These are phyloP conservation scores for Apocheima hispidaria DNA, from an alignment of 2,888 invertebrate species.

Conservation along the genomic window DNA sequence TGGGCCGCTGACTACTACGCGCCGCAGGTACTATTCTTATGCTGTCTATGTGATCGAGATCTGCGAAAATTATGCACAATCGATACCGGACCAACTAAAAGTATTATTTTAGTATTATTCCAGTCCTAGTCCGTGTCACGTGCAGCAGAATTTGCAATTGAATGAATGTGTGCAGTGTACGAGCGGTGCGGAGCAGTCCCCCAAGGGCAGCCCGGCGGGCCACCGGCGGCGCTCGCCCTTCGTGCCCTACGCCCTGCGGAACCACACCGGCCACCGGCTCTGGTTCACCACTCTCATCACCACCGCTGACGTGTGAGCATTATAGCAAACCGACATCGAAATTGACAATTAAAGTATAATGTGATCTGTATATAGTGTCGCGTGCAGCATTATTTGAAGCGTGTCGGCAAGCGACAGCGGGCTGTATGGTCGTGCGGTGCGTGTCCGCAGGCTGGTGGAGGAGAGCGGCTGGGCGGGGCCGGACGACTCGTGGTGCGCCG, in stretches of 20 bases:
- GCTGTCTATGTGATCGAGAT: too few species aligned
- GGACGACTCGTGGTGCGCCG: constrained; percentile 86
- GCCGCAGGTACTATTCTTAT: constrained; percentile 68
- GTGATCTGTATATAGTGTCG: too few species aligned
- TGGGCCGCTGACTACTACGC: constrained; percentile 94
- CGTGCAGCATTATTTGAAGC: too few species aligned
- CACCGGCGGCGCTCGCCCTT: constrained; percentile 94
- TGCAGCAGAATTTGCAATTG: too few species aligned
- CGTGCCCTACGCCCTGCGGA: constrained; percentile 96
- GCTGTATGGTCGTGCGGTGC: background rate
- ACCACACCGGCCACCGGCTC: constrained; percentile 95
- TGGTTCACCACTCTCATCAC: constrained; percentile 94
- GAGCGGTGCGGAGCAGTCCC: constrained; percentile 64
- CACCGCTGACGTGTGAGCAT: constrained; percentile 86
- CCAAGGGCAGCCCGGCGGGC: constrained; percentile 84
- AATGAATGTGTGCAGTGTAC: constrained; percentile 43
- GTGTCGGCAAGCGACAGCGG: too few species aligned
- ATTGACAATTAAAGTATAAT: too few species aligned
- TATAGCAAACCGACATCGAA: too few species aligned
- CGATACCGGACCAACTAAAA: background rate
- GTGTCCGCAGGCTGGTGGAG: constrained; percentile 57
- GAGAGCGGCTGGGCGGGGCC: constrained; percentile 63
- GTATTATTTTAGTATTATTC: too few species aligned
- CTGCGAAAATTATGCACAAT: too few species aligned
- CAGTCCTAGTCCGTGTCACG: too few species aligned